Evolutionary conservation across 2,888 invertebrate species (phyloP), one percentile per base, ranked within the genome.

Genomic region (Eustalomyia histrio): DNA sequence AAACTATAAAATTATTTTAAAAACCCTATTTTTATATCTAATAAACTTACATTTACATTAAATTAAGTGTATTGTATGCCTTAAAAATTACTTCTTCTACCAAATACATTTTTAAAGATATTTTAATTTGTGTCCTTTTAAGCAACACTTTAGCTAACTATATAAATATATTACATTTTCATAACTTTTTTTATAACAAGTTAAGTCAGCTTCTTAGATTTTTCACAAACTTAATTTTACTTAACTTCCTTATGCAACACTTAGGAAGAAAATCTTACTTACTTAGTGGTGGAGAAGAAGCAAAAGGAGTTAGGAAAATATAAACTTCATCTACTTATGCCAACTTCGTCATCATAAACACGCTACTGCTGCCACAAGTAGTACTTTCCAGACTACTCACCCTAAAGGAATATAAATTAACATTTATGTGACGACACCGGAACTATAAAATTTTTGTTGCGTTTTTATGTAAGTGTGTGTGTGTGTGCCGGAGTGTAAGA

Each of bases 341-440:
- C 65, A 72, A 78, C 78, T 78, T 72, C 55, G 67, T 60, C 39
- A 78, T n/a, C 64, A 57, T 52, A 17, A 60, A 17, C 1, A 57
- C 29, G 39, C 17, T 14, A 21, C 2, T 2, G 8, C 2, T n/a
- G 21, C 18, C 9, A 9, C n/a, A 57, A 57, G 57, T n/a, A 5
- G 14, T 47, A 72, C 35, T 72, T 67, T 47, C 9, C 35, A 72
- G 78, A 65, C 78, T 65, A 33, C 43, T 60, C 14, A 53, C 65
- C 76, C 74, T 71, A 16, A 63, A 67, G 81, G 81, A 74, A 76
- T 74, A 81, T 81, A 81, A 81, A 81, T 81, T 81, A 81, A 76
- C 81, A 81, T 76, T 81, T 81, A 81, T 81, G 81, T 69, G 81
- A 81, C 68, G 74, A 81, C 74, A 81, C 81, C 78, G 78, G 72